phyloP scores from a whole-genome alignment of 2,113 vertebrate genomes.

The Empidonax alnorum region DNA sequence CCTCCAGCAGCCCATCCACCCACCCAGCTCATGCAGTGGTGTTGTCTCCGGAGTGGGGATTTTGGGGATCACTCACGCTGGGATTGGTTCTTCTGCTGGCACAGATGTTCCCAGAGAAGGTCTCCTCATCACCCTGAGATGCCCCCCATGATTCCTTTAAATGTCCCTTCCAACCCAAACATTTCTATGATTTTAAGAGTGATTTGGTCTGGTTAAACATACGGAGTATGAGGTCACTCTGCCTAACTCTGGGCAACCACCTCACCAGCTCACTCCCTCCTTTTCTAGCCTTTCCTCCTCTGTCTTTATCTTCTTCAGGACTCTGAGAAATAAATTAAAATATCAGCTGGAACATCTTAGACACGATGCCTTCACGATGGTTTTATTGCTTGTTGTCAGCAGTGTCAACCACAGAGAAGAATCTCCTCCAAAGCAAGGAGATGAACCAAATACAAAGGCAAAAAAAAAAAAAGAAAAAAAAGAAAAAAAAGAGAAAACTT shows the following conservation, averaged over 20 bases:
- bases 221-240: neutral
- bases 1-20: neutral
- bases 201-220: neutral
- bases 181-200: neutral
- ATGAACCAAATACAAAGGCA: slow-evolving; percentile 26
- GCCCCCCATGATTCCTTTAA: neutral
- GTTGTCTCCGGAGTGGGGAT: neutral
- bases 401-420: slow-evolving; percentile 51
- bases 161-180: neutral
- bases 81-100: neutral
- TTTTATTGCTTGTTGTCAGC: slow-evolving; percentile 68
- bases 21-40: neutral
- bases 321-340: neutral
- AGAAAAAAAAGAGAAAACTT: neutral
- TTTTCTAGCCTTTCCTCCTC: neutral
- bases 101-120: neutral
- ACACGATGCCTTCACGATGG: neutral
- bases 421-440: slow-evolving; percentile 17
- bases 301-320: neutral
- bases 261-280: neutral
- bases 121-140: neutral
- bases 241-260: neutral
- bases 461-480: neutral
- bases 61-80: neutral
- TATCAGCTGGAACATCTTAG: neutral